Evolutionary conservation across 2,888 invertebrate species (phyloP).

Genomic region (Zaprionus lineosus): DNA sequence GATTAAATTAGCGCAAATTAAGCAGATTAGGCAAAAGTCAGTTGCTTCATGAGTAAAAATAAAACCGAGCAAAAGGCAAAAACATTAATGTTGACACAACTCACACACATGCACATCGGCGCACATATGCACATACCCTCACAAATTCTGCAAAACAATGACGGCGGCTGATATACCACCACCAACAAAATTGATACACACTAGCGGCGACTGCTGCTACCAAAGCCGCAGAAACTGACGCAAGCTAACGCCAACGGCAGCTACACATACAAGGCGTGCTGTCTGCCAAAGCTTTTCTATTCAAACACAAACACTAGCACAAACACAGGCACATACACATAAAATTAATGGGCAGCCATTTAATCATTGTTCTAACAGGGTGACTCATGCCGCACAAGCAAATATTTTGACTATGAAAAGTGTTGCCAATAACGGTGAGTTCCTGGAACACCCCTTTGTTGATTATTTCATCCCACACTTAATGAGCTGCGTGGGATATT

Average conservation of each 20-base stretch:
- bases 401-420: conserved; percentile 6
- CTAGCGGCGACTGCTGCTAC: conserved; percentile 12
- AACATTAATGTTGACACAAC: conserved; percentile 51
- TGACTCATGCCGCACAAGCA: conserved; percentile 29
- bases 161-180: conserved; percentile 44
- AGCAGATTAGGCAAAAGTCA: conserved; percentile 66
- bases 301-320: background rate
- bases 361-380: conserved; percentile 32
- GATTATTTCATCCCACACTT: conserved; percentile 16
- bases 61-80: conserved; percentile 59
- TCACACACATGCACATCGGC: conserved; percentile 11
- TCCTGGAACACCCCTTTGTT: conserved; percentile 28
- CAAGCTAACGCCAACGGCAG: conserved; percentile 29
- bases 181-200: conserved; percentile 66
- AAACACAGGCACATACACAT: background rate
- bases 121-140: conserved; percentile 13
- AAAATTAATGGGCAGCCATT: conserved; percentile 13
- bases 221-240: conserved; percentile 38
- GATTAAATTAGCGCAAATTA: conserved; percentile 73
- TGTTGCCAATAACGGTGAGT: conserved; percentile 4
- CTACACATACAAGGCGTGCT: conserved; percentile 32
- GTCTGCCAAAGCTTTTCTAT: conserved; percentile 50
- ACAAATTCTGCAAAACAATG: conserved; percentile 53
- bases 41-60: conserved; percentile 42
- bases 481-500: conserved; percentile 33